Percentiles rank a stretch among this genome's conserved stretches.
Evolutionary conservation across 2,888 invertebrate genomes (phyloP).

Genomic region (Eupithecia centaureata): DNA sequence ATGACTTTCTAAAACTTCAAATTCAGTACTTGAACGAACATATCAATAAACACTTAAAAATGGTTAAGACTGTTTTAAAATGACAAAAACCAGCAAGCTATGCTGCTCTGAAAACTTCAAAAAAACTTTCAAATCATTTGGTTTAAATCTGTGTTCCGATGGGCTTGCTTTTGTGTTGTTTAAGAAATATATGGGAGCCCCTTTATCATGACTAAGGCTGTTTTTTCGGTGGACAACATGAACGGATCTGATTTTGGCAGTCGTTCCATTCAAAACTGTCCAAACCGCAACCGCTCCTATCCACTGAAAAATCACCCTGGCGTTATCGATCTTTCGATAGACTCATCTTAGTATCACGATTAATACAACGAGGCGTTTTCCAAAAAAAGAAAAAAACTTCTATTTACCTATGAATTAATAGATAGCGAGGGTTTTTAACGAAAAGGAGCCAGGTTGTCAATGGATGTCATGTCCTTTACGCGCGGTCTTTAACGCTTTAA

Average conservation of each 20-base stretch:
- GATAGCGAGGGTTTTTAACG: no score
- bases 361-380: no score
- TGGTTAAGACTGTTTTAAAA: neutral
- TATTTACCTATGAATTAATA: no score
- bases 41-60: no score
- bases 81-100: slow-evolving; percentile 9
- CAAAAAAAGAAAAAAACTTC: no score
- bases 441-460: no score
- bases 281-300: neutral
- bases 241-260: neutral
- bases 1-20: neutral
- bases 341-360: neutral
- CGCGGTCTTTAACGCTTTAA: no score
- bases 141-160: slow-evolving; percentile 10
- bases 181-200: neutral
- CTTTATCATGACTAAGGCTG: neutral
- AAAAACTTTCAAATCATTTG: neutral
- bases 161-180: slow-evolving; percentile 22
- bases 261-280: neutral
- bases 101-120: slow-evolving; percentile 26
- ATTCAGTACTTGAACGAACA: no score
- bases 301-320: neutral
- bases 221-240: neutral
- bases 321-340: neutral
- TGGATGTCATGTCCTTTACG: no score